Evolutionary conservation across 2,113 vertebrate species (phyloP), one percentile per base, ranked within the genome.

Genomic region (Tretioscincus oriximinensis): DNA sequence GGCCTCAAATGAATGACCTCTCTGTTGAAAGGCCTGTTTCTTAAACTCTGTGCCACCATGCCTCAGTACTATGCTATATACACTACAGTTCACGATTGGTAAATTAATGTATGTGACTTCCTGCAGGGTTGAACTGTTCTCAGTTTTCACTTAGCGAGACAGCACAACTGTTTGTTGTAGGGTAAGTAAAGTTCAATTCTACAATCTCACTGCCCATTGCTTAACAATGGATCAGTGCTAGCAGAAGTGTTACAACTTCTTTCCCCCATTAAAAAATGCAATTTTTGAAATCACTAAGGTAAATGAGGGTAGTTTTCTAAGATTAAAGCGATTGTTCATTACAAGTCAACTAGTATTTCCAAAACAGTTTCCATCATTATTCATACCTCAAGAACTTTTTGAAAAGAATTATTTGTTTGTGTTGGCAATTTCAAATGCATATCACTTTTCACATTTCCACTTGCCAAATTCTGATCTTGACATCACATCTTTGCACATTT

Each of bases 371-470:
- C 9, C 8, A 31, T 45, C 41, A 47, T 29, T n/a, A 71, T 41
- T 24, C 0, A 51, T 81, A 58, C 78, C 24, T 1, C 51, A n/a
- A 24, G 1, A 0, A 73, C 29, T 3, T 24, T 54, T 6, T 4
- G 3, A 7, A 75, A 78, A 45, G 61, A 61, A 1, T 41, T 29
- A 28, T 9, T 9, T 2, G 5, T 78, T 83, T 85, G 31, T 20
- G 60, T 24, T 72, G 51, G 24, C 24, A 49, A 21, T 77, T 85
- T 24, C 67, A n/a, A 76, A 80, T 82, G 35, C 63, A 18, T 80
- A 84, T 80, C 71, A 75, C 28, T 80, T 84, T 84, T 84, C 83
- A 87, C 58, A 72, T 47, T 80, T 81, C 81, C 78, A 28, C 86
- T 76, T 66, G 11, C 78, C 41, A 45, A 66, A 72, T 74, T 67